Conservation (phyloP, 1,140 invertebrate genomes). For the Leptonema lineaticorne region DNA sequence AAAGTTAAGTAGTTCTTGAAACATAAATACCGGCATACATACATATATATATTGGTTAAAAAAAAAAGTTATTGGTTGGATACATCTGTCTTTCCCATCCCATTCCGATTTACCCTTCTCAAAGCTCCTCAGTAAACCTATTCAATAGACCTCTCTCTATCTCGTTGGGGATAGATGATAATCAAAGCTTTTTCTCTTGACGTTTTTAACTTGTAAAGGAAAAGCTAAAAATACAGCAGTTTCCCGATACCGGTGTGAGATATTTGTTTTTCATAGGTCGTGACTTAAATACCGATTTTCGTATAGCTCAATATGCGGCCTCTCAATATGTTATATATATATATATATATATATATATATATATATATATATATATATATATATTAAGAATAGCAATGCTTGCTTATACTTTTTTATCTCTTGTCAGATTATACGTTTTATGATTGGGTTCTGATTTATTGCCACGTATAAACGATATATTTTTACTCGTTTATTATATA, state of each 20-base stretch:
- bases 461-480: no score
- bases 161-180: conserved; percentile 25
- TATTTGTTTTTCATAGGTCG: conserved; percentile 30
- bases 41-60: no score
- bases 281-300: conserved; percentile 26
- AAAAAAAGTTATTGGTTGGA: conserved; percentile 12
- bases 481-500: no score
- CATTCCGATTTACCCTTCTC: conserved; percentile 19
- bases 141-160: conserved; percentile 32
- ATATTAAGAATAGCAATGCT: no score
- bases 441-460: no score
- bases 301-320: not conserved
- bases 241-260: conserved; percentile 26
- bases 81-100: conserved; percentile 16
- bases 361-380: no score
- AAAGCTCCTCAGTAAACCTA: conserved; percentile 27
- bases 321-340: not conserved
- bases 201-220: conserved; percentile 33
- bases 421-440: no score
- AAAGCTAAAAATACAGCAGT: conserved; percentile 29
- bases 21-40: no score
- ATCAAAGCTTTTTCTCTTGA: conserved; percentile 31
- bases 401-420: no score
- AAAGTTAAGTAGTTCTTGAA: no score
- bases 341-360: no score